A percentile compares a stretch with the other conserved stretches of the same genome.
These are phyloP conservation scores for Ornithorhynchus anatinus DNA, from an alignment of 2,113 vertebrate genomes.

Conservation along the genomic window DNA sequence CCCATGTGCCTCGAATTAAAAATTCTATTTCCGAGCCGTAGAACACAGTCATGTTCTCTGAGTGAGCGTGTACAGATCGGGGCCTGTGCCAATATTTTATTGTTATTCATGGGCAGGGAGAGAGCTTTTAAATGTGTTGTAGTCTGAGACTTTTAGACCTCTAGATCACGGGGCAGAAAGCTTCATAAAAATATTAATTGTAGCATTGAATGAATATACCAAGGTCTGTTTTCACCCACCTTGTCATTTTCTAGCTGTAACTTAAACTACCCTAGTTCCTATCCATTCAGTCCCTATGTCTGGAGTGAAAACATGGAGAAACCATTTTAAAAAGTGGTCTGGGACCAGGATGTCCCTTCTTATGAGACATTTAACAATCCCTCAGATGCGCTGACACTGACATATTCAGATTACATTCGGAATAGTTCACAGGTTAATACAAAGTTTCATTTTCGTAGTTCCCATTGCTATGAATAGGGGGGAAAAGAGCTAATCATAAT, in stretches of 20 bases:
- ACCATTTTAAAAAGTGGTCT: too few relatives aligned
- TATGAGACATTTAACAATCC: too few relatives aligned
- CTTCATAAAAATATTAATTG: slow-evolving; percentile 31
- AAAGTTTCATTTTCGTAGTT: too few relatives aligned
- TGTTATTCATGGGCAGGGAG: slow-evolving; percentile 15
- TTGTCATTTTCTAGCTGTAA: neutral
- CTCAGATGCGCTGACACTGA: too few relatives aligned
- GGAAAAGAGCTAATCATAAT: too few relatives aligned
- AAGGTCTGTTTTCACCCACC: slow-evolving; percentile 6
- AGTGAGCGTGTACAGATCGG: slow-evolving; percentile 19
- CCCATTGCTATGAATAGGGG: too few relatives aligned
- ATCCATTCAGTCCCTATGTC: too few relatives aligned
- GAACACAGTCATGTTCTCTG: slow-evolving; percentile 40
- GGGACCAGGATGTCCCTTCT: too few relatives aligned
- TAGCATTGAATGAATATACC: neutral
- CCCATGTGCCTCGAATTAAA: slow-evolving; percentile 4
- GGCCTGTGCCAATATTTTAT: slow-evolving; percentile 33
- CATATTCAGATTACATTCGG: too few relatives aligned
- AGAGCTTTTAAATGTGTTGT: slow-evolving; percentile 38
- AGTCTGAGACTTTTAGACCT: slow-evolving; percentile 37
- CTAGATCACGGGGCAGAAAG: slow-evolving; percentile 7
- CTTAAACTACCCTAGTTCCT: too few relatives aligned
- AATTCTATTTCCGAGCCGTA: slow-evolving; percentile 29
- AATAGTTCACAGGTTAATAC: too few relatives aligned
- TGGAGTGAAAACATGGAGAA: too few relatives aligned